Percentiles rank a stretch among this genome's conserved stretches.
phyloP scores from a whole-genome alignment of 2,113 vertebrate species.

The Falco punctatus region DNA sequence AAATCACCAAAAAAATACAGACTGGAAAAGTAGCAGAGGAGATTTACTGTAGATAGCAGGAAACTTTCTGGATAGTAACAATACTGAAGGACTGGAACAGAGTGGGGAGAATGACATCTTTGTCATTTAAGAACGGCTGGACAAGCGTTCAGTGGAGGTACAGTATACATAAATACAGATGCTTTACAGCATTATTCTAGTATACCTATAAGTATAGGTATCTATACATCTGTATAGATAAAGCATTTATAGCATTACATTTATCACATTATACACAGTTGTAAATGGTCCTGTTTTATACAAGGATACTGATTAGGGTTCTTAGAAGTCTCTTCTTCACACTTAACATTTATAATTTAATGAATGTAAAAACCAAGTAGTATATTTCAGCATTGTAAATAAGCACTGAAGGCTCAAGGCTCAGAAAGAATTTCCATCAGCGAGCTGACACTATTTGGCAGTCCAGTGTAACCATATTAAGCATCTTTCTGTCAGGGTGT shows the following conservation, averaged over 20 bases:
- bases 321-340: background rate
- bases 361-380: background rate
- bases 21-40: background rate
- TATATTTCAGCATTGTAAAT: background rate
- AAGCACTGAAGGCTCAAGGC: background rate
- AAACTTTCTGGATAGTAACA: background rate
- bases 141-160: background rate
- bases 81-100: background rate
- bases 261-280: background rate
- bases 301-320: background rate
- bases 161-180: background rate
- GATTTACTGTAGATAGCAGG: background rate
- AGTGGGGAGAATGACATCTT: background rate
- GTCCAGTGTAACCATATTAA: background rate
- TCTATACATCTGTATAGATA: too few species aligned
- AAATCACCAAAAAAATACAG: background rate
- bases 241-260: background rate
- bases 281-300: background rate
- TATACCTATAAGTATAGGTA: background rate
- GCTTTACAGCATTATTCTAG: background rate
- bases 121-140: background rate
- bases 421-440: background rate
- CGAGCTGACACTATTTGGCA: background rate
- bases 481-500: background rate
- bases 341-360: background rate